Evolutionary conservation across 2,113 vertebrate genomes (phyloP).

Genomic region (Brachypteracias leptosomus): DNA sequence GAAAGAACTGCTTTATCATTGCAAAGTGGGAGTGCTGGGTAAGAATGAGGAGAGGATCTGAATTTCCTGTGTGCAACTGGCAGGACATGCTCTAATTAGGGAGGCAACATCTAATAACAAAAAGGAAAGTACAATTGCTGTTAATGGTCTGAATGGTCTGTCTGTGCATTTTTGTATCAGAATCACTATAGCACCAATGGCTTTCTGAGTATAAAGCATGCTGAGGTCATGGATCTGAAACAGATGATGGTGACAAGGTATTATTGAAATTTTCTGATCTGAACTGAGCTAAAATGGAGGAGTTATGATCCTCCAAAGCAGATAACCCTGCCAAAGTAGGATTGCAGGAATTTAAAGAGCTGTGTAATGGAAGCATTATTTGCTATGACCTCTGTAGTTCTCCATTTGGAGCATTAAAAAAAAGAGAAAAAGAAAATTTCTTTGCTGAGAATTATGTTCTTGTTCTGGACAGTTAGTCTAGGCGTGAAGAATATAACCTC

Average conservation of each 20-base stretch:
- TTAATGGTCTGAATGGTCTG: not conserved
- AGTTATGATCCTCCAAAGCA: not conserved
- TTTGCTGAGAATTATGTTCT: not conserved
- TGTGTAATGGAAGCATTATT: not conserved
- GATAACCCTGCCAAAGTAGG: not conserved
- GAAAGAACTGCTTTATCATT: slow-evolving; percentile 18
- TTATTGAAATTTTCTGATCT: not conserved
- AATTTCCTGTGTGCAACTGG: not conserved
- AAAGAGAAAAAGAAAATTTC: not conserved
- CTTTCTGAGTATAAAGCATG: not conserved
- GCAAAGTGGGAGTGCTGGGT: not conserved
- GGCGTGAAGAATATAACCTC: not conserved
- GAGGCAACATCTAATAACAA: not conserved
- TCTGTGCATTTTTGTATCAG: not conserved
- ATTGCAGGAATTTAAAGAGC: not conserved
- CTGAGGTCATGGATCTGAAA: not conserved
- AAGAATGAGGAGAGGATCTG: not conserved
- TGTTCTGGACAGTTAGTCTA: not conserved
- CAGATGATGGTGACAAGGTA: not conserved
- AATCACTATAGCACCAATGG: not conserved
- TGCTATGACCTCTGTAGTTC: not conserved
- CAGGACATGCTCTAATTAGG: not conserved
- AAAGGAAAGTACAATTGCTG: not conserved
- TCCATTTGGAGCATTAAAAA: not conserved
- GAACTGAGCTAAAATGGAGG: not conserved